phyloP scores from a whole-genome alignment of 2,797 vertebrate genomes.

The Pogonophryne albipinna region DNA sequence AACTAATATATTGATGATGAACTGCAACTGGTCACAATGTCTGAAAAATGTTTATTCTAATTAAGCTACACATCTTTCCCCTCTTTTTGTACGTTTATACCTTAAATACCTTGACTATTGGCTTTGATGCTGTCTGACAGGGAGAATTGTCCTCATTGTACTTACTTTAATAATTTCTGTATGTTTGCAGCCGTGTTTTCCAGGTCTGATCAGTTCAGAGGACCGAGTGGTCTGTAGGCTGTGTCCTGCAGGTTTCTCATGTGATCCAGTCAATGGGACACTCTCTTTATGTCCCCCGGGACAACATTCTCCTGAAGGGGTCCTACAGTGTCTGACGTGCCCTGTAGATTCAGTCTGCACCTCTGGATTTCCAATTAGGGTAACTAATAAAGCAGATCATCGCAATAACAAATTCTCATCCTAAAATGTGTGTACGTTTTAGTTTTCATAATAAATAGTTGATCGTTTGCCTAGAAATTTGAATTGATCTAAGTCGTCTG shows the following conservation, averaged over 20 bases:
- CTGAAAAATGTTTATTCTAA: neutral
- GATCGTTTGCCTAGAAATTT: neutral
- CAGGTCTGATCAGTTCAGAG: conserved; percentile 86
- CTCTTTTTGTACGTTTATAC: neutral
- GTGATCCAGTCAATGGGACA: conserved; percentile 73
- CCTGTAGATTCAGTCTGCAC: conserved; percentile 84
- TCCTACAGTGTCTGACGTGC: conserved; percentile 83
- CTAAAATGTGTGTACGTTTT: neutral
- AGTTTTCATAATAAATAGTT: neutral
- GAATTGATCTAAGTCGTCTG: neutral
- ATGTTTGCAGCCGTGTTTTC: conserved; percentile 84
- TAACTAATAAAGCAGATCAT: conserved; percentile 43
- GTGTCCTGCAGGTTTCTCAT: conserved; percentile 88
- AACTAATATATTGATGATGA: neutral
- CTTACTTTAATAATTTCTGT: conserved; percentile 1
- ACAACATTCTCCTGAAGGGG: conserved; percentile 86
- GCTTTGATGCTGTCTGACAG: neutral
- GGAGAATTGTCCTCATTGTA: neutral
- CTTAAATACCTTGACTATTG: neutral
- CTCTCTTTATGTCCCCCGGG: conserved; percentile 84
- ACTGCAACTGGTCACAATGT: neutral
- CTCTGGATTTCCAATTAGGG: conserved; percentile 83
- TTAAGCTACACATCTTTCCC: neutral
- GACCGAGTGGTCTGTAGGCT: conserved; percentile 85
- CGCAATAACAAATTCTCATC: neutral